phyloP scores from a whole-genome alignment of 2,888 invertebrate genomes.

The Acleris laterana region DNA sequence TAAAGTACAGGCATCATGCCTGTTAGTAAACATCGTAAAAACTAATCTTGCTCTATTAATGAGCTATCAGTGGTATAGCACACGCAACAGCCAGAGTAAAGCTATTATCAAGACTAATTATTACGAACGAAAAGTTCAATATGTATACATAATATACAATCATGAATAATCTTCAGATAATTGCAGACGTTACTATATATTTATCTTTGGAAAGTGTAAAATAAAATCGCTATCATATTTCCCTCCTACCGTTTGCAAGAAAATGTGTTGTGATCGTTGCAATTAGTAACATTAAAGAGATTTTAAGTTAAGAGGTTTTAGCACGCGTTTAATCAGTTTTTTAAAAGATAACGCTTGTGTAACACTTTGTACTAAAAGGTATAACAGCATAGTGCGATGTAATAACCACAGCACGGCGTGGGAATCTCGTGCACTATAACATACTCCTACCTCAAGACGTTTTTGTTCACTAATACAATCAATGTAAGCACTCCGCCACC shows the following conservation, averaged over 20 bases:
- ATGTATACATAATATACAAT: too few species aligned
- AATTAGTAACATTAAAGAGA: too few species aligned
- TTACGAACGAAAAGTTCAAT: too few species aligned
- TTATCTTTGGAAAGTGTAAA: too few species aligned
- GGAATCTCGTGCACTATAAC: conserved; percentile 25
- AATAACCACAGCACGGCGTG: conserved; percentile 23
- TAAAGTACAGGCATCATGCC: neutral
- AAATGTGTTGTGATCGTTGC: too few species aligned
- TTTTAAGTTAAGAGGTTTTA: too few species aligned
- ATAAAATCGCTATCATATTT: too few species aligned
- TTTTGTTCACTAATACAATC: conserved; percentile 28
- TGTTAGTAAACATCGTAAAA: conserved; percentile 28
- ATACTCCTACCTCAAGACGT: conserved; percentile 8
- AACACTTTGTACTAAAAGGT: too few species aligned
- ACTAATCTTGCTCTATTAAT: conserved; percentile 16
- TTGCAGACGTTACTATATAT: too few species aligned
- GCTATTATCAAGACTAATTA: conserved; percentile 18
- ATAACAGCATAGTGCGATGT: neutral
- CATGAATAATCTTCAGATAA: neutral
- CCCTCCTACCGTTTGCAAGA: too few species aligned
- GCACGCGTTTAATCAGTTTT: too few species aligned
- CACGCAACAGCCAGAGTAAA: neutral
- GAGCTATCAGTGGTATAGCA: neutral
- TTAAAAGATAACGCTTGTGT: too few species aligned
- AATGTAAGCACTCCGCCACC: conserved; percentile 8